Conservation (phyloP, 1,140 invertebrate genomes). For the Pseudomyrmex flavicornis region DNA sequence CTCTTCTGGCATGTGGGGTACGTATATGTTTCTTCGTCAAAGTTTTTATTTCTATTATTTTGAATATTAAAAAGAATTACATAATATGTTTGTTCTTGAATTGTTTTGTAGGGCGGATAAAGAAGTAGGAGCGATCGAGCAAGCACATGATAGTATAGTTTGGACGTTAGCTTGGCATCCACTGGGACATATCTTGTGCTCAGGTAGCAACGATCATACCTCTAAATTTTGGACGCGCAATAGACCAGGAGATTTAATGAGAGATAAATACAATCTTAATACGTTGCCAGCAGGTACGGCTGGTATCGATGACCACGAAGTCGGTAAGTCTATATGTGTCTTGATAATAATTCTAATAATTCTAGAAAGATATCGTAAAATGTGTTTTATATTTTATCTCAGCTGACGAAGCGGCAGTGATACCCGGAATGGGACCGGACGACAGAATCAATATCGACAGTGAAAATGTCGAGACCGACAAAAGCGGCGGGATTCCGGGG, state of each 20-base stretch:
- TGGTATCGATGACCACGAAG: conserved; percentile 90
- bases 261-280: conserved; percentile 99
- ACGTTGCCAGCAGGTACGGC: conserved; percentile 92
- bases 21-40: conserved; percentile 60
- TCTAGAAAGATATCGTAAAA: conserved; percentile 12
- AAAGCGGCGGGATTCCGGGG: conserved; percentile 90
- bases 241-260: conserved; percentile 98
- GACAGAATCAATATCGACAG: conserved; percentile 91
- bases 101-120: conserved; percentile 93
- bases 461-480: conserved; percentile 78
- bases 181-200: conserved; percentile 98
- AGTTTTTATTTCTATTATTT: neutral
- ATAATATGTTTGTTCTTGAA: conserved; percentile 25
- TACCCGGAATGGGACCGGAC: conserved; percentile 98
- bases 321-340: conserved; percentile 82
- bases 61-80: neutral
- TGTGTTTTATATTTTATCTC: conserved; percentile 47
- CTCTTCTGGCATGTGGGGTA: conserved; percentile 99
- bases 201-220: conserved; percentile 99
- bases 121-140: conserved; percentile 98
- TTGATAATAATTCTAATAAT: neutral
- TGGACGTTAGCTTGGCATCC: conserved; percentile 99
- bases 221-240: conserved; percentile 99
- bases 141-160: conserved; percentile 99
- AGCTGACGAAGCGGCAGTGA: conserved; percentile 91